Base-by-base conservation (phyloP, 2,888 invertebrate genomes). In the Xiphydria camelus region DNA sequence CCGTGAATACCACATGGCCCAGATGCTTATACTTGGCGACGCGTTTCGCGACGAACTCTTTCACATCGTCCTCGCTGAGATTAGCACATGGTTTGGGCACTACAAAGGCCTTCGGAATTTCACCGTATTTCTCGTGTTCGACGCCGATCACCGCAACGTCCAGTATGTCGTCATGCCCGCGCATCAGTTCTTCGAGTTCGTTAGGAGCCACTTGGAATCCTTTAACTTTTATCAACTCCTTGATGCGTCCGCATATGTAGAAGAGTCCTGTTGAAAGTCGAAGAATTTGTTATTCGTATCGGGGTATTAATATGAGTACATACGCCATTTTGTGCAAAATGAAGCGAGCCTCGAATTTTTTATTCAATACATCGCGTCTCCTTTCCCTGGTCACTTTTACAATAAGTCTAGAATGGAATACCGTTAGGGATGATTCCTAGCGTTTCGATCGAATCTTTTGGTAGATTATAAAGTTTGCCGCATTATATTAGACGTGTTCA, bases 81-180 rank as follows among this genome's bases (percentile, higher is more conserved):
- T 73, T 71, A 2, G 58, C 52, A 2, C 75, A 77, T 20, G 75
- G 62, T 53, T 82, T 82, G 1, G 80, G 62, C 0, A 88, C 86
- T 2, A 91, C 76, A 55, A 85, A 87, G 0, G 89, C 90, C 62
- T 83, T 81, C 0, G 91, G 91, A 7, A 82, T 79, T 73, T 91
- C 89, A 2, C 91, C 91, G n/a, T 79, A 79, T 3, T 70, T 65
- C 1, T 80, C 76, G 63, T 91, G 83, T 0, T 85, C 82, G 2
- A 88, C 74, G 0, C 91, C 91, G 40, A 92, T 80, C 0, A 94
- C 91, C 0, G 88, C 92, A 0, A 85, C 89, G 58, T 94, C 93
- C 6, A 78, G 72, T 0, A 94, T 81, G 14, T 80, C 81, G 0
- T 88, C 85, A 66, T 88, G 85, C 37, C 81, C 79, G 39, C 86